Base-by-base conservation (phyloP, 2,888 invertebrate genomes). In the Agrochola lota region DNA sequence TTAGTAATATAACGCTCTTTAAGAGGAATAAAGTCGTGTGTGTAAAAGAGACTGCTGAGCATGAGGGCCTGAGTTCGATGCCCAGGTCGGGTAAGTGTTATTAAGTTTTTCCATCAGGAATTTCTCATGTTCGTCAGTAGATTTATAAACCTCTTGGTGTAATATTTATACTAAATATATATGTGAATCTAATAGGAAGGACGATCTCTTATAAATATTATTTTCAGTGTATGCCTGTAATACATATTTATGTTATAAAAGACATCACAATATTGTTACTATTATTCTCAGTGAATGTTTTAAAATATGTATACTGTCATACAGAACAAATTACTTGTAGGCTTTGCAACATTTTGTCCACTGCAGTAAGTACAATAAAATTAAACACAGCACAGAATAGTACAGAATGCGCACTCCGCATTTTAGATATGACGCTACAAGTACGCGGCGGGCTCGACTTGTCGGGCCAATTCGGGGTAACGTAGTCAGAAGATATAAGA, bases 121-220 rank as follows among this genome's bases (percentile, higher is more conserved):
- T 57, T 43, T 55, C 5, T 40, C 59, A 59, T 59, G 15, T 26
- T 26, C 57, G 17, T 15, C 8, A 26, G 30, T 8, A 17, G 59
- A 80, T 43, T 78, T 78, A 59, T 59, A 15, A 64, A 52, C 30
- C 43, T 72, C 49, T 52, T 20, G 1, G 20, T 78, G 64, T 26
- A 74, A 64, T 74, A 78, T 64, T 35, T 81, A 78, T 59, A 78
- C 17, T 52, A 40, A 30, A 49, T 75, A 81, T 74, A 74, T n/a
- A 30, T 59, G 52, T 82, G 78, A 78, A 66, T 77, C 77, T 77
- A 26, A 35, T 43, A 52, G 2, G 12, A 82, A 64, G 15, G 40
- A 35, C 9, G 76, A 78, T 78, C 78, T 78, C 64, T 52, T 46
- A 57, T 35, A 52, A 55, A 74, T 81, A 81, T 73, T 81, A 15